These are phyloP conservation scores for Psittacula echo DNA, from an alignment of 2,797 vertebrate species.

Conservation along the genomic window DNA sequence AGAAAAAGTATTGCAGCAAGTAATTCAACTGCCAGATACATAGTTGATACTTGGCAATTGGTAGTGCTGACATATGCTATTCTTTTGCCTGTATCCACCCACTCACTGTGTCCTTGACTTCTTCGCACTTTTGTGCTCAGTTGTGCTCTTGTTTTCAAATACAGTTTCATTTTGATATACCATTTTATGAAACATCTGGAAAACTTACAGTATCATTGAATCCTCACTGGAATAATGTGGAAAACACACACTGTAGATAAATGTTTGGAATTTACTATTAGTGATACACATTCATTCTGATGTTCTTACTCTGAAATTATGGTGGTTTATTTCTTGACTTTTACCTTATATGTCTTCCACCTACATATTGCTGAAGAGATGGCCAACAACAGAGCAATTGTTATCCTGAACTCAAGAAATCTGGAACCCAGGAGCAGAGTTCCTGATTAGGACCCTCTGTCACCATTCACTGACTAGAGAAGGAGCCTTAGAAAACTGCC, in stretches of 20 bases:
- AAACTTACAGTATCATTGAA: background rate
- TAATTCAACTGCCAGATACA: background rate
- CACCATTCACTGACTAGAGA: background rate
- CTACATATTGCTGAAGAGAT: background rate
- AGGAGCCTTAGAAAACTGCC: background rate
- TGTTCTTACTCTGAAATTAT: background rate
- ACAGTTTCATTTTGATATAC: background rate
- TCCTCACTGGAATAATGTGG: background rate
- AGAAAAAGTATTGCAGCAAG: background rate
- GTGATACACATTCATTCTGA: background rate
- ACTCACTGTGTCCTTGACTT: background rate
- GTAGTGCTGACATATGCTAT: background rate
- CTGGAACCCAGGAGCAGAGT: background rate
- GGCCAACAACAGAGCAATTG: background rate
- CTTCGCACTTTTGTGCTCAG: background rate
- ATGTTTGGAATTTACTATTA: background rate
- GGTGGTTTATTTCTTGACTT: background rate
- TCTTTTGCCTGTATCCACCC: background rate
- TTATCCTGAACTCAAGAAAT: background rate
- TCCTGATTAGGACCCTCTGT: background rate
- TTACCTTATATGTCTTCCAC: background rate
- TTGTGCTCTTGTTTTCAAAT: slow-evolving; percentile 3
- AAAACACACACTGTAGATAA: background rate
- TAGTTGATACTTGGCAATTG: background rate
- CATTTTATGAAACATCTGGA: background rate